Evolutionary conservation across 2,113 vertebrate species (phyloP), one percentile per base, ranked within the genome.

Genomic region (Sebastes fasciatus): DNA sequence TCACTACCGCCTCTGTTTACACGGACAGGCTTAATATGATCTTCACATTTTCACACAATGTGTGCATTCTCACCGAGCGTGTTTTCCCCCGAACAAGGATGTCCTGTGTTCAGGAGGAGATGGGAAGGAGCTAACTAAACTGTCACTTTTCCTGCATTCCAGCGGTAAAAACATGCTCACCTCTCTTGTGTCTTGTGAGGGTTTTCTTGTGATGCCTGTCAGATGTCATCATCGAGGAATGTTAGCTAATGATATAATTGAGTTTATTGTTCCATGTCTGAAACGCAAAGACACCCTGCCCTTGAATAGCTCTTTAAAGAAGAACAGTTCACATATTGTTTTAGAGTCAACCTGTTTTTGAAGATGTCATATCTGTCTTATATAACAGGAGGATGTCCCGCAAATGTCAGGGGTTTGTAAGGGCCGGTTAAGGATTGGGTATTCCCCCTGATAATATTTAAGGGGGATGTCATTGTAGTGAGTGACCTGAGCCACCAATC

Each of bases 401-500:
- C 87, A 83, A 87, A 58, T 91, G 84, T 83, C 85, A 86, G 49
- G 61, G 45, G 46, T 72, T 62, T 86, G 65, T 87, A 73, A 81
- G 51, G 49, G 63, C 42, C 61, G n/a, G 79, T 74, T 76, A 88
- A 85, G 62, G 66, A 86, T 84, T 76, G 70, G 78, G 77, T 74
- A 52, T 86, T 84, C 84, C 81, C 89, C 55, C 83, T 79, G 90
- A 86, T 84, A 76, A 83, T 88, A 89, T 92, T 90, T 81, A 90
- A 92, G 64, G 72, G 88, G 81, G 75, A 82, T 72, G 51, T 58
- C 81, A 90, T 94, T 90, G 83, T 92, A 76, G 55, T 42, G 81
- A 78, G 79, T 79, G 91, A 93, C 89, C 91, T 87, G 77, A 90
- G 84, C 88, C 89, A 86, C 92, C 90, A 83, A 83, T 89, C 91